A percentile compares a stretch with the other conserved stretches of the same genome.
These are phyloP conservation scores for Dipus sagitta DNA, from an alignment of 2,797 vertebrate species.

Conservation along the genomic window DNA sequence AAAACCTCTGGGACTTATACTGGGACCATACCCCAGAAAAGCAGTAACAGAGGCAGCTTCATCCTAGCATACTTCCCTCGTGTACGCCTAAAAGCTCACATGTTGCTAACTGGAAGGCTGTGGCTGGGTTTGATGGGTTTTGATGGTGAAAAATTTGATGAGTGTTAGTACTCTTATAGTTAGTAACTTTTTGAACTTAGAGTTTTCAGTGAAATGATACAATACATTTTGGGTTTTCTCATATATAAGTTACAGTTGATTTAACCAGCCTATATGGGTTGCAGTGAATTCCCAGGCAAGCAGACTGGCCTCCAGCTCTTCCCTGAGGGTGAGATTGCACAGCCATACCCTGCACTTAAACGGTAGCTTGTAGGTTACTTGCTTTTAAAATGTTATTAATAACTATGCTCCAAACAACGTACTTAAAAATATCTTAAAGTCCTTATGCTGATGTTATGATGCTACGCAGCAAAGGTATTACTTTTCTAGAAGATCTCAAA, in stretches of 20 bases:
- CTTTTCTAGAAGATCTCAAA: slow-evolving; percentile 36
- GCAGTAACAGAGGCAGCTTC: background rate
- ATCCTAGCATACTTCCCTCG: background rate
- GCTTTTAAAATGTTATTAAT: background rate
- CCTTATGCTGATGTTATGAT: background rate
- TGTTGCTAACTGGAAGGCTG: background rate
- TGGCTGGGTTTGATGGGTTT: background rate
- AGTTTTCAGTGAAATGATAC: background rate
- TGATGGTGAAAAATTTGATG: background rate
- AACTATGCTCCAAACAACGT: background rate
- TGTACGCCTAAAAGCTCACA: background rate
- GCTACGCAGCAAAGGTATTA: background rate
- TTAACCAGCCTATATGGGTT: background rate
- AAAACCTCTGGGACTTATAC: background rate
- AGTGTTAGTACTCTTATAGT: background rate
- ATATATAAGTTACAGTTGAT: background rate
- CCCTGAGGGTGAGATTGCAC: background rate
- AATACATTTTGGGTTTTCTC: background rate
- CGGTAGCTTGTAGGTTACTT: background rate
- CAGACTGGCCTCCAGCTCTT: background rate
- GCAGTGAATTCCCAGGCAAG: background rate
- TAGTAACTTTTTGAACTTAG: background rate
- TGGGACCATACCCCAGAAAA: background rate
- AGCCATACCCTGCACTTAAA: background rate
- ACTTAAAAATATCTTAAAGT: background rate